Conservation (phyloP, 2,888 invertebrate genomes). For the Maniola hyperantus region DNA sequence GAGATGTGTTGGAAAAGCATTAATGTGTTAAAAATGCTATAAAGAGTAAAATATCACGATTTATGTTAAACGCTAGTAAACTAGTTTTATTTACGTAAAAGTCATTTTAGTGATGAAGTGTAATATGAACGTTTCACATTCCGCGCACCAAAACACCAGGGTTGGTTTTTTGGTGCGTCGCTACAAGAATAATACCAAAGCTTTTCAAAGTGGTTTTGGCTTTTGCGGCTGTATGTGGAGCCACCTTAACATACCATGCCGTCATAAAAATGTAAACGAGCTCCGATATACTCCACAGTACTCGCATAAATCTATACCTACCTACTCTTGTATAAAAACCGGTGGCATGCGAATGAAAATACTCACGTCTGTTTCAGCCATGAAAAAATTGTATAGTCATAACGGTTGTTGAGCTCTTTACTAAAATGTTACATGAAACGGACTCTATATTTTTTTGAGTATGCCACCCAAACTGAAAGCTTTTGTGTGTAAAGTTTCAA, state of each 20-base stretch:
- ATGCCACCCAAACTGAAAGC: constrained; percentile 2
- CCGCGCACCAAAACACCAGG: background rate
- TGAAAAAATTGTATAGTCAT: constrained; percentile 35
- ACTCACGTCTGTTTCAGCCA: constrained; percentile 35
- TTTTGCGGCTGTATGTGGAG: background rate
- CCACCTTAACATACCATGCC: constrained; percentile 58
- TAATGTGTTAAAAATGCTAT: too few relatives aligned
- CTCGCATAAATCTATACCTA: constrained; percentile 54
- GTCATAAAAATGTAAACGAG: constrained; percentile 74
- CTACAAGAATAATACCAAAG: background rate
- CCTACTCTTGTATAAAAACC: constrained; percentile 25
- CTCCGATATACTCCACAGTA: constrained; percentile 56
- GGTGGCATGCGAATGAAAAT: constrained; percentile 54
- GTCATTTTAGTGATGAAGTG: too few relatives aligned
- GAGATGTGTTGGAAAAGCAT: too few relatives aligned
- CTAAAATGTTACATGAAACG: constrained; percentile 9
- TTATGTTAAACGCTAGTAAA: too few relatives aligned
- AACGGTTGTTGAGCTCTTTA: constrained; percentile 27
- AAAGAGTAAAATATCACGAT: too few relatives aligned
- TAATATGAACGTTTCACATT: background rate
- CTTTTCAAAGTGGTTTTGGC: background rate
- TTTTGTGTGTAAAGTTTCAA: background rate
- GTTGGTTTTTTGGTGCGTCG: too few relatives aligned
- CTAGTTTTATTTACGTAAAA: too few relatives aligned
- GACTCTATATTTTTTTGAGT: constrained; percentile 9